Percentiles rank a stretch among this genome's conserved stretches.
phyloP scores from a whole-genome alignment of 2,797 vertebrate genomes.

The Danionella dracula region DNA sequence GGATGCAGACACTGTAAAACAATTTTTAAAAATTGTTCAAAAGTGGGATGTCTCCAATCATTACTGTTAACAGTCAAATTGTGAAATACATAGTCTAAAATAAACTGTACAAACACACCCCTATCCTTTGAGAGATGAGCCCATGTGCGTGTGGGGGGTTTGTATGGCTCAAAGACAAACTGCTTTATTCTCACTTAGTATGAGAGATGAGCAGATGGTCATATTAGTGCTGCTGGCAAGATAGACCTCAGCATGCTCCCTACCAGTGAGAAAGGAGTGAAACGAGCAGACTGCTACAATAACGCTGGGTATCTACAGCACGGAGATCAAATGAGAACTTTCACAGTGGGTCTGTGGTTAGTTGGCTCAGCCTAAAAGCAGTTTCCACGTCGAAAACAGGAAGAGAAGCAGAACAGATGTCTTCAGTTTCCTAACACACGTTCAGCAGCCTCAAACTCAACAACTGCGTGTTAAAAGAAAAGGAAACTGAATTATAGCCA shows the following conservation, averaged over 20 bases:
- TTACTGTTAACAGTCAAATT: not conserved
- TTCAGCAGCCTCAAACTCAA: not conserved
- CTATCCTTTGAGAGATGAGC: not conserved
- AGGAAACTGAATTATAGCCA: not conserved
- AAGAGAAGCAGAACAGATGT: conserved; percentile 27
- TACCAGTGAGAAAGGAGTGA: not conserved
- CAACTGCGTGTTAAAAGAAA: not conserved
- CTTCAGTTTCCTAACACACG: conserved; percentile 14
- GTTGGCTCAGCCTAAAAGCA: not conserved
- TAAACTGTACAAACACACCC: not conserved
- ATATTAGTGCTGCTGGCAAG: conserved; percentile 28
- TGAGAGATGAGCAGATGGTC: conserved; percentile 35
- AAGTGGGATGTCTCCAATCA: no score
- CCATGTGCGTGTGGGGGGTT: conserved; percentile 17
- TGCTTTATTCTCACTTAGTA: conserved; percentile 26
- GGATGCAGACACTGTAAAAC: no score
- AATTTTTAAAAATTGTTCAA: no score
- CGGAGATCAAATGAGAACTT: not conserved
- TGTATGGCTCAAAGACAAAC: conserved; percentile 14
- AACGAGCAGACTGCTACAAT: not conserved
- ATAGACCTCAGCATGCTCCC: not conserved
- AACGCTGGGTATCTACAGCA: not conserved
- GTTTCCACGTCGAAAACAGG: conserved; percentile 23
- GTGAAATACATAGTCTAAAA: not conserved
- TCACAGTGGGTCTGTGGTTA: not conserved